Conservation (phyloP, 2,113 vertebrate species). For the Chionis minor region DNA sequence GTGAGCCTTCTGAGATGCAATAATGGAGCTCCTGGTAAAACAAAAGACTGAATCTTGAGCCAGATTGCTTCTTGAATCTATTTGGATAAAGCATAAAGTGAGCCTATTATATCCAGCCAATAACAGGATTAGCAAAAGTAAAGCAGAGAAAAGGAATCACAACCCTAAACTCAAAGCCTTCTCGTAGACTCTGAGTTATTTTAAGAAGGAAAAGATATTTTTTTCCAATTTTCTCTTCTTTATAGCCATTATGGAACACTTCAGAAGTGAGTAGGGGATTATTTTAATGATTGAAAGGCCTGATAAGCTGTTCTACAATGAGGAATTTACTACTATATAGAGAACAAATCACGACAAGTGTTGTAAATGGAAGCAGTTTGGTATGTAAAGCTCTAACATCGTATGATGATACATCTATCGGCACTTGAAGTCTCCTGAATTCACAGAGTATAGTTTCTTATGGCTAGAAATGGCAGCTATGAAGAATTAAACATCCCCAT, state of each 20-base stretch:
- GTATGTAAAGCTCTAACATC: neutral
- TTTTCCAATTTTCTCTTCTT: neutral
- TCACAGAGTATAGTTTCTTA: neutral
- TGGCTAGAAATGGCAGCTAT: neutral
- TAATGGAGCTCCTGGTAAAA: neutral
- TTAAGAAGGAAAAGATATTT: neutral
- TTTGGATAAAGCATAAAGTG: neutral
- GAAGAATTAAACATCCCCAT: neutral
- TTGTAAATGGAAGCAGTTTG: neutral
- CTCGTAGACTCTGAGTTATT: neutral
- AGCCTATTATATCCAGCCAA: neutral
- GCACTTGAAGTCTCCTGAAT: neutral
- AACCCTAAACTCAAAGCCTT: neutral
- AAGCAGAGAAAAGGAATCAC: neutral
- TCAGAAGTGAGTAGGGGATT: neutral
- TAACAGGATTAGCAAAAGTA: neutral
- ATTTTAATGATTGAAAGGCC: neutral
- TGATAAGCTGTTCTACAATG: neutral
- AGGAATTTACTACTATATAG: neutral
- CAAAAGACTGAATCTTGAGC: neutral
- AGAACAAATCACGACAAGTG: neutral
- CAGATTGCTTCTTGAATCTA: neutral
- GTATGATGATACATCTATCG: neutral
- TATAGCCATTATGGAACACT: neutral
- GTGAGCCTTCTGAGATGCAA: neutral